phyloP scores from a whole-genome alignment of 2,113 vertebrate genomes.

The Plotosus lineatus region DNA sequence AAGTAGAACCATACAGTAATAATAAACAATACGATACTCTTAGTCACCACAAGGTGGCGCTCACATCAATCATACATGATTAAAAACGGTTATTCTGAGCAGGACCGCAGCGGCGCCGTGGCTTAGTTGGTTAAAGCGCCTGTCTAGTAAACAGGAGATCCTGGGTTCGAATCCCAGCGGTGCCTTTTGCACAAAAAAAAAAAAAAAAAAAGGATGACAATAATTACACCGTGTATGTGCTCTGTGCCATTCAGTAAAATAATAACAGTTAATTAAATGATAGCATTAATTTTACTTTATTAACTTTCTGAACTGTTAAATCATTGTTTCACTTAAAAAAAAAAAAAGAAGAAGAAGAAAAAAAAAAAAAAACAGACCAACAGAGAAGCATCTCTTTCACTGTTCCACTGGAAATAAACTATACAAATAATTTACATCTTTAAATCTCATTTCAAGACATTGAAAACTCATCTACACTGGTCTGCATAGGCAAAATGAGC shows the following conservation, averaged over 20 bases:
- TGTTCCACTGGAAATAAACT: slow-evolving; percentile 44
- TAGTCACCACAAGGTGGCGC: too few species aligned
- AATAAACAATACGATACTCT: too few species aligned
- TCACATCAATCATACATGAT: too few species aligned
- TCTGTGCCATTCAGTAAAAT: not conserved
- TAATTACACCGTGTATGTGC: too few species aligned
- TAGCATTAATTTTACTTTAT: slow-evolving; percentile 27
- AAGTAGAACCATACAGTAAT: too few species aligned
- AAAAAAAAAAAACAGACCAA: not conserved
- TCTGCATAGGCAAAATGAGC: slow-evolving; percentile 38
- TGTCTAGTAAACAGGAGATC: slow-evolving; percentile 33
- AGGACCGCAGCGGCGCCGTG: not conserved
- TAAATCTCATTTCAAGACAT: slow-evolving; percentile 29
- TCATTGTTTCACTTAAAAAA: slow-evolving; percentile 25
- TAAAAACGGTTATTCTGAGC: not conserved
- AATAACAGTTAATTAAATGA: not conserved
- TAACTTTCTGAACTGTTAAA: slow-evolving; percentile 20
- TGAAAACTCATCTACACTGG: not conserved
- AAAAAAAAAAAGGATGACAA: too few species aligned
- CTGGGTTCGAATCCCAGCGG: slow-evolving; percentile 30
- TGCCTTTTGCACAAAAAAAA: not conserved
- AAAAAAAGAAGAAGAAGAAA: slow-evolving; percentile 1
- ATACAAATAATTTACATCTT: slow-evolving; percentile 62
- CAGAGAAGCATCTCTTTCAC: not conserved
- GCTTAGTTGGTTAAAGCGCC: slow-evolving; percentile 30